These are phyloP conservation scores for Scyliorhinus canicula DNA, from an alignment of 2,797 vertebrate genomes.

Conservation along the genomic window DNA sequence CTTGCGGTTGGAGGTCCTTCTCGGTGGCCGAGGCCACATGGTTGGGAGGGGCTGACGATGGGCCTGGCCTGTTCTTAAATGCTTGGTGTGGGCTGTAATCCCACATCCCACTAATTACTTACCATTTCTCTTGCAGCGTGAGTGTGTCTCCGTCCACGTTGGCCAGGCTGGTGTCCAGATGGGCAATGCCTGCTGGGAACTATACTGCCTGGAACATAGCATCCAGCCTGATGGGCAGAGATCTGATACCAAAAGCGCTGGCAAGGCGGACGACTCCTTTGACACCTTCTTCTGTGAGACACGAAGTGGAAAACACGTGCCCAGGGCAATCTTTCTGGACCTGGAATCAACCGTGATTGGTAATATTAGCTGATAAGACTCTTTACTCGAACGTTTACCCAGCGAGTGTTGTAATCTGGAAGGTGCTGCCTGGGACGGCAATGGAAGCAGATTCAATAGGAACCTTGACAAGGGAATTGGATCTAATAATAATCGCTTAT, in stretches of 20 bases:
- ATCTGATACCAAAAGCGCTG: slow-evolving; percentile 56
- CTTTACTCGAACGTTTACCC: background rate
- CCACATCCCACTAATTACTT: background rate
- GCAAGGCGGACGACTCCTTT: slow-evolving; percentile 61
- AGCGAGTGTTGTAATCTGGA: background rate
- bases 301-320: slow-evolving; percentile 60
- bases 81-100: background rate
- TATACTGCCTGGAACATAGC: slow-evolving; percentile 61
- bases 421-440: background rate
- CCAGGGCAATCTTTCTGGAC: slow-evolving; percentile 64
- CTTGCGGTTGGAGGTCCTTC: no score
- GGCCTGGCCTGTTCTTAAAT: background rate
- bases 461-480: background rate
- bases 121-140: slow-evolving; percentile 50
- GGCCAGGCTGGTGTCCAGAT: slow-evolving; percentile 63
- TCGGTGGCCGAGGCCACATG: no score
- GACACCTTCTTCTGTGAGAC: slow-evolving; percentile 67
- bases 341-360: slow-evolving; percentile 65
- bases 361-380: slow-evolving; percentile 42
- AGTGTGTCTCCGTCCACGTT: slow-evolving; percentile 62
- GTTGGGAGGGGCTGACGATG: no score
- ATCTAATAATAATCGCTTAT: no score
- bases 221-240: slow-evolving; percentile 63
- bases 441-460: background rate
- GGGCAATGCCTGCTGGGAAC: slow-evolving; percentile 61